Conservation (phyloP, 2,888 invertebrate species). For the Platynereis dumerilii region DNA sequence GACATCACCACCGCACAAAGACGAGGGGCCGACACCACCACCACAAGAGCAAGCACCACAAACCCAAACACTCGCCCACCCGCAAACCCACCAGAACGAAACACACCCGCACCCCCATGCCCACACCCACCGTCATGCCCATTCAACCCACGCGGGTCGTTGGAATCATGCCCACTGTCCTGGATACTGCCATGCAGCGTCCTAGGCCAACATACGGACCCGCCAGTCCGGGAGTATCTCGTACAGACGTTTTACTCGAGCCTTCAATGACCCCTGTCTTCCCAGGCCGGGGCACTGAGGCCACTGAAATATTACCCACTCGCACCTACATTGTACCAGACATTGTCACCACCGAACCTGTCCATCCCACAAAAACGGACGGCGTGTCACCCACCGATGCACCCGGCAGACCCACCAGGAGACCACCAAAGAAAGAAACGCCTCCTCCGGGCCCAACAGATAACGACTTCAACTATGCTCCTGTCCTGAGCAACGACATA, state of each 20-base stretch:
- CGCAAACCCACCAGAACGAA: slow-evolving; percentile 57
- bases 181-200: slow-evolving; percentile 28
- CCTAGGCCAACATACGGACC: slow-evolving; percentile 24
- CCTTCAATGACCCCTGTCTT: slow-evolving; percentile 26
- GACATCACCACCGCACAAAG: slow-evolving; percentile 33
- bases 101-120: slow-evolving; percentile 31
- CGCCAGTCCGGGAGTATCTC: slow-evolving; percentile 25
- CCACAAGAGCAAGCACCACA: slow-evolving; percentile 44
- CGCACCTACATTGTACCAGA: slow-evolving; percentile 33
- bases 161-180: slow-evolving; percentile 46
- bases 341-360: slow-evolving; percentile 68
- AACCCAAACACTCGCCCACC: slow-evolving; percentile 34
- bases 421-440: slow-evolving; percentile 30
- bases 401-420: slow-evolving; percentile 8
- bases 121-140: slow-evolving; percentile 37
- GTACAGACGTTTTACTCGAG: slow-evolving; percentile 22
- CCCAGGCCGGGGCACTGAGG: slow-evolving; percentile 12
- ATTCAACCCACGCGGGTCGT: slow-evolving; percentile 23
- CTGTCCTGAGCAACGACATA: slow-evolving; percentile 80
- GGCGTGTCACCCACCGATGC: slow-evolving; percentile 27
- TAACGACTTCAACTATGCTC: slow-evolving; percentile 57
- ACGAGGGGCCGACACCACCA: slow-evolving; percentile 31
- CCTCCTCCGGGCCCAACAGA: slow-evolving; percentile 31
- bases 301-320: slow-evolving; percentile 20
- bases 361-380: slow-evolving; percentile 72